Evolutionary conservation across 2,797 vertebrate species (phyloP).

Genomic region (Enteromius argenteus): DNA sequence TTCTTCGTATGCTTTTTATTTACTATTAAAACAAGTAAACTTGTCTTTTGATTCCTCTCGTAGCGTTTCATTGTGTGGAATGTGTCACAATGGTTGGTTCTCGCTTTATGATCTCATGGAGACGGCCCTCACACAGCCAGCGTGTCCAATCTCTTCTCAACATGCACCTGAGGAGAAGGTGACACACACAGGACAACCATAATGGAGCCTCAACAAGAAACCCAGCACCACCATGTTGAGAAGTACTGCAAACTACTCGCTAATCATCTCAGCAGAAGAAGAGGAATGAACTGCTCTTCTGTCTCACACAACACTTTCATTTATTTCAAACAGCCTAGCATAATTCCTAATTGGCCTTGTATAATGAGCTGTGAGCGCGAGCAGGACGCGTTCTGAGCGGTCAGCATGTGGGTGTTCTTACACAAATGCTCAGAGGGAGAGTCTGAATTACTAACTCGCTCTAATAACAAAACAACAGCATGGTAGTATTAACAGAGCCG

Average conservation of each 20-base stretch:
- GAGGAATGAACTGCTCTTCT: neutral
- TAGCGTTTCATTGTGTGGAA: neutral
- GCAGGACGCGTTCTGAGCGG: slow-evolving; percentile 23
- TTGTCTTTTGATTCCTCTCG: no score
- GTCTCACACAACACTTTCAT: neutral
- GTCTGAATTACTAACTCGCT: slow-evolving; percentile 57
- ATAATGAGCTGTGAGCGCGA: neutral
- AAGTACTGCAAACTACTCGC: neutral
- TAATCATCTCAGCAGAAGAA: neutral
- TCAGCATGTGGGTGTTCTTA: slow-evolving; percentile 57
- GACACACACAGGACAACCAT: neutral
- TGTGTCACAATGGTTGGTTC: neutral
- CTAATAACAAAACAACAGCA: slow-evolving; percentile 64
- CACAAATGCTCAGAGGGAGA: slow-evolving; percentile 56
- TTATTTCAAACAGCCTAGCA: neutral
- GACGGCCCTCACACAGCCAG: slow-evolving; percentile 36
- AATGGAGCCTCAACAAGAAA: neutral
- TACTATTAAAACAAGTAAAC: neutral
- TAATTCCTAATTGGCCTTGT: slow-evolving; percentile 6
- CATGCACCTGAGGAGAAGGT: slow-evolving; percentile 48
- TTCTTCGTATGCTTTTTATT: neutral
- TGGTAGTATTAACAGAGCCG: slow-evolving; percentile 64
- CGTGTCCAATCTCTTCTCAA: slow-evolving; percentile 37
- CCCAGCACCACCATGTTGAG: neutral
- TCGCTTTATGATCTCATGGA: neutral